These are phyloP conservation scores for Pammene aurita DNA, from an alignment of 2,888 invertebrate species.

Conservation along the genomic window DNA sequence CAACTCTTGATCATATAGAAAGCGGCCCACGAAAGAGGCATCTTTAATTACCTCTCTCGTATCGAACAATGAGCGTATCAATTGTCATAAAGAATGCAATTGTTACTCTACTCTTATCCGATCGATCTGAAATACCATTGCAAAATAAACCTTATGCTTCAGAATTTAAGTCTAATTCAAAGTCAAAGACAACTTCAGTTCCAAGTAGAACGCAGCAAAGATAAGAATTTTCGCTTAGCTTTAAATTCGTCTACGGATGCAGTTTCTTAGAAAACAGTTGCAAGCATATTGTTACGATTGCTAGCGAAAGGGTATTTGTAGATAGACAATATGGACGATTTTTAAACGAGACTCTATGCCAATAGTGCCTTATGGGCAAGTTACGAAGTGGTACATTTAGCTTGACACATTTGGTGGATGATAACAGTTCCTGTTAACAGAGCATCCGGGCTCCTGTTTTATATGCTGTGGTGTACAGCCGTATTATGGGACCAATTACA, in stretches of 20 bases:
- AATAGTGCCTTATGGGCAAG: not conserved
- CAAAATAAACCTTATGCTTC: slow-evolving; percentile 2
- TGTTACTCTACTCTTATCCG: slow-evolving; percentile 37
- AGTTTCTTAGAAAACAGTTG: slow-evolving; percentile 34
- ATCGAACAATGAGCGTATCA: slow-evolving; percentile 39
- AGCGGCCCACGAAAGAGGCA: slow-evolving; percentile 25
- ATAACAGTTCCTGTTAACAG: slow-evolving; percentile 27
- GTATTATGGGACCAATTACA: too few relatives aligned
- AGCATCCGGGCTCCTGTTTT: slow-evolving; percentile 10
- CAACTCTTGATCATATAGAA: slow-evolving; percentile 27
- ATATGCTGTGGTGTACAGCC: slow-evolving; percentile 13
- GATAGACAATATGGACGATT: not conserved
- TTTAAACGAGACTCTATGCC: not conserved
- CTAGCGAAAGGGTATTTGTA: too few relatives aligned
- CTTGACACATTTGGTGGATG: slow-evolving; percentile 11
- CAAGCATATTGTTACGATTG: slow-evolving; percentile 5
- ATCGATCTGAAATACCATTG: slow-evolving; percentile 10
- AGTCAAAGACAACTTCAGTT: slow-evolving; percentile 15
- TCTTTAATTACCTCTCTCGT: slow-evolving; percentile 32
- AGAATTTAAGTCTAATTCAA: slow-evolving; percentile 1
- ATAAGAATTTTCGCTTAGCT: slow-evolving; percentile 7
- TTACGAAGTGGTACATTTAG: not conserved
- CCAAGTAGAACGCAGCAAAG: slow-evolving; percentile 3
- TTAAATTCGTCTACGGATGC: slow-evolving; percentile 34
- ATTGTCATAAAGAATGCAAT: slow-evolving; percentile 42